phyloP scores from a whole-genome alignment of 2,113 vertebrate genomes.

The Sigmodon hispidus region DNA sequence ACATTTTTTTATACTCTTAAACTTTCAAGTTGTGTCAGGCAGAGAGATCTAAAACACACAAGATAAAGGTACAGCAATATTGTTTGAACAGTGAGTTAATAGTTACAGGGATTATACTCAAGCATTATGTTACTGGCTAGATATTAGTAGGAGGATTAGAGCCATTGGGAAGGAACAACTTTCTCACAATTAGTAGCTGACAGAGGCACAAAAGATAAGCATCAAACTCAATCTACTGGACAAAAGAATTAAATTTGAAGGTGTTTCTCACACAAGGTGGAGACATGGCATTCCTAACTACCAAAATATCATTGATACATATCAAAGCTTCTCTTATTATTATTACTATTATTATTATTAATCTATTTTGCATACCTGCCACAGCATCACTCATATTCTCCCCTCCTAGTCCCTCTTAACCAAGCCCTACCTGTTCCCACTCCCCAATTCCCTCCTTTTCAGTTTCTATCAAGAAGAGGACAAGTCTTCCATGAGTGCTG shows the following conservation, averaged over 20 bases:
- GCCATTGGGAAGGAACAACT: too few relatives aligned
- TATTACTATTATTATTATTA: too few relatives aligned
- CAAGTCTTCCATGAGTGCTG: too few relatives aligned
- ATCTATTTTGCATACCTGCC: too few relatives aligned
- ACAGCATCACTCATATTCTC: too few relatives aligned
- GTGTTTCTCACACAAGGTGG: not conserved
- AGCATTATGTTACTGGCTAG: not conserved
- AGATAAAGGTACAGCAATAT: rapidly evolving
- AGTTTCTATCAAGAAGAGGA: too few relatives aligned
- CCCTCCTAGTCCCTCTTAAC: too few relatives aligned
- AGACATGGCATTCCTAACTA: not conserved
- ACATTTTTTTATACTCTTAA: not conserved
- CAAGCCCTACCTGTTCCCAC: too few relatives aligned
- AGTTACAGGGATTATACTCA: not conserved
- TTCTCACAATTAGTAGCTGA: not conserved
- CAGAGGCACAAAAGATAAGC: not conserved
- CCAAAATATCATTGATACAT: not conserved
- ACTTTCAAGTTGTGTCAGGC: not conserved
- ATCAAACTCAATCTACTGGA: too few relatives aligned
- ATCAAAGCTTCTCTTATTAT: not conserved
- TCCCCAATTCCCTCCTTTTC: too few relatives aligned
- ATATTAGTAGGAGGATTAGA: not conserved
- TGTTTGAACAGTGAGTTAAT: not conserved
- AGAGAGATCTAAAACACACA: not conserved
- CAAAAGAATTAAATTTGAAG: not conserved